Base-by-base conservation (phyloP, 1,140 invertebrate species). In the Scylla paramamosain region DNA sequence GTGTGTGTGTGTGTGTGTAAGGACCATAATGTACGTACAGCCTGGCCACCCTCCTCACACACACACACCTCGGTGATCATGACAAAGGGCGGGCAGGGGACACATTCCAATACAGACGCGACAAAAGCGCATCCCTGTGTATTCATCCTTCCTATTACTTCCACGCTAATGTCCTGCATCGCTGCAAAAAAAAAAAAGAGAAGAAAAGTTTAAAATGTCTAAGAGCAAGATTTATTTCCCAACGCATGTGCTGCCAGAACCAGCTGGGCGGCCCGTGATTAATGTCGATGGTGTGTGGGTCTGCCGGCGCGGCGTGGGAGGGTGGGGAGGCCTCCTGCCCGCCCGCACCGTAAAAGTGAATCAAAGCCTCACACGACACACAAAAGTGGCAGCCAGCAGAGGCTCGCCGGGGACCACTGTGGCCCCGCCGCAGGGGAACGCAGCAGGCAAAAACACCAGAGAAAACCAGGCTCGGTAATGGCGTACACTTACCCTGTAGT, bases 311-410 rank as follows among this genome's bases (percentile, higher is more conserved):
- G 12, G 52, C 52, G 67, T 77, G 67, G 67, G 67, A n/a, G n/a
- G 67, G 20, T 77, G 20, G 12, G n/a, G n/a, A 25, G 20, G 20
- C n/a, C 67, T 77, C 84, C 39, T 16, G 84, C 39, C 83, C 29
- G 16, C 14, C 67, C 48, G 20, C 77, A 31, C 20, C 90, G 20
- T 91, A 91, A 91, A 91, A 91, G 46, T 59, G 89, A 91, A 91
- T 91, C 89, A 77, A 91, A 91, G 28, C 52, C 32, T 14, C 52
- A 12, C 59, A 77, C 59, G 29, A 77, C 90, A 91, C 90, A 77
- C 90, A 91, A 91, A 59, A 91, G 46, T 91, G 89, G 46, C 45
- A 12, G 46, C 25, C 88, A 91, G n/a, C 39, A 46, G 67, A 25
- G 67, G 67, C 20, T 77, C 67, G 67, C 67, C 20, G 67, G 67